Evolutionary conservation across 2,888 invertebrate species (phyloP), one percentile per base, ranked within the genome.

Genomic region (Magallana nippona): DNA sequence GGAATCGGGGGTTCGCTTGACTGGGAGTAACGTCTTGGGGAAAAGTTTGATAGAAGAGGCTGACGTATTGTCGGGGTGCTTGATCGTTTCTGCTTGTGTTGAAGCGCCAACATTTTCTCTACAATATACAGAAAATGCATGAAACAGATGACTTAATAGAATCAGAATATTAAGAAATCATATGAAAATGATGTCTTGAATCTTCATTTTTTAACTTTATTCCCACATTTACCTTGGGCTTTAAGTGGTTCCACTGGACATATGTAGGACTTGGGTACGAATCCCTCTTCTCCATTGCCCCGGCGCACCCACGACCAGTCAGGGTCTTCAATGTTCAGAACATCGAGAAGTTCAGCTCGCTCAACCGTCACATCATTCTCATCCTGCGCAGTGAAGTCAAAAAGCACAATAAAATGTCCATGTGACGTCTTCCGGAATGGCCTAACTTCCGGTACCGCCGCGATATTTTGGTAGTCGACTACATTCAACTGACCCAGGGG

Each of bases 231-330:
- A 84, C 84, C 86, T 83, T 83, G 82, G 60, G 55, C 71, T 17
- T 77, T 81, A 3, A 86, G 83, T 19, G 83, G 86, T 32, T 84
- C 84, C 3, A 88, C 97, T 0, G 98, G 98, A 95, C 98, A 98
- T 0, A 98, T 97, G 92, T 98, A 98, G 44, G 97, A 97, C 10
- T 97, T 97, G 0, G 98, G 98, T 82, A 98, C 98, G 94, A 98
- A 98, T 0, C 98, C 98, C 94, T 98, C 98, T 91, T 97, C 97
- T 0, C 97, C 98, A 93, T 98, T 98, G 89, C 97, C 97, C 89
- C 98, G 95, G 62, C 98, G 96, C 82, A 98, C 97, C 98, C 98
- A 98, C 94, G 97, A 98, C 98, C 98, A 98, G 94, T 98, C 98
- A 0, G 97, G 97, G 94, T 98, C 98, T 94, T 98, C 98, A 92